Percentiles rank a stretch among this genome's conserved stretches.
These are phyloP conservation scores for Raphicerus campestris DNA, from an alignment of 2,113 vertebrate genomes.

Conservation along the genomic window DNA sequence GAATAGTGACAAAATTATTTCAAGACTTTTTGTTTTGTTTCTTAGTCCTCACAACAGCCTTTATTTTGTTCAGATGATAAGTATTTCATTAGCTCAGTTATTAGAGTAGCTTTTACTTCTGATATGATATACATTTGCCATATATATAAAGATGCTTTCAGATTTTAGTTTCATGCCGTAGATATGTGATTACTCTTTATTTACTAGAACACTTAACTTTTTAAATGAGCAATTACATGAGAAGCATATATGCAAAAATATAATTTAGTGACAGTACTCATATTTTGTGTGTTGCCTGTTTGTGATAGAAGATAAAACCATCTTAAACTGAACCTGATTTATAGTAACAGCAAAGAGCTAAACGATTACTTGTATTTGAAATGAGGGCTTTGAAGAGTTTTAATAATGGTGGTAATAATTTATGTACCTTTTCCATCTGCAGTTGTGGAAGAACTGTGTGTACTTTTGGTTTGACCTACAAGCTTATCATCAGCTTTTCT, in stretches of 20 bases:
- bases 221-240: conserved; percentile 72
- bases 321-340: conserved; percentile 72
- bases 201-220: conserved; percentile 63
- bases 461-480: conserved; percentile 94
- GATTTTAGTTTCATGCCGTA: conserved; percentile 60
- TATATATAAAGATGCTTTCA: conserved; percentile 42
- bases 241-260: conserved; percentile 64
- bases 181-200: conserved; percentile 65
- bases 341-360: conserved; percentile 55
- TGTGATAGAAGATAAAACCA: conserved; percentile 64
- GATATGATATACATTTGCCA: conserved; percentile 23
- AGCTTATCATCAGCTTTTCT: conserved; percentile 90
- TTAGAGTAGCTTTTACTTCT: conserved; percentile 59
- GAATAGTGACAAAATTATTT: not conserved
- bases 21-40: not conserved
- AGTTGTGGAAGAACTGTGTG: conserved; percentile 90
- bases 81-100: conserved; percentile 53
- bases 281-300: conserved; percentile 58
- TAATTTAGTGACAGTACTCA: conserved; percentile 48
- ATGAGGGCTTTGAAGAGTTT: conserved; percentile 49
- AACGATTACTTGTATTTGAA: conserved; percentile 64
- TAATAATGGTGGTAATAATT: conserved; percentile 63
- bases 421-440: conserved; percentile 64
- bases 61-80: conserved; percentile 37
- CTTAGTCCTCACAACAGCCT: not conserved